Base-by-base conservation (phyloP, 2,797 vertebrate species). In the Squalus acanthias region DNA sequence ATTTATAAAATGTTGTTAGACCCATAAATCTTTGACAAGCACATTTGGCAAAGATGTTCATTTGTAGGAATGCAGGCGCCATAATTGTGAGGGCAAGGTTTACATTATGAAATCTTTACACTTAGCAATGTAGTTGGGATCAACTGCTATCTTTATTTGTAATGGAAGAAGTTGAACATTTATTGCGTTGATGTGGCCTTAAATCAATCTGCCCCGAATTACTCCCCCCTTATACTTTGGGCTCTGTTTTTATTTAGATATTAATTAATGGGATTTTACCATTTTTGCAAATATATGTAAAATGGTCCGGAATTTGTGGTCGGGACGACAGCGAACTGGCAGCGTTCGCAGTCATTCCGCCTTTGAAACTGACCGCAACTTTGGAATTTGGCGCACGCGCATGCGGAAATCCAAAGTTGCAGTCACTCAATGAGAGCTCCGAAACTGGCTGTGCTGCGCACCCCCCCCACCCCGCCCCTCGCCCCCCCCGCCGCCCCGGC, bases 111-210 rank as follows among this genome's bases (percentile, higher is more conserved):
- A 26, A 94, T 69, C 17, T 94, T 17, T 67, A 6, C 65, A 26
- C 33, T 94, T 26, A 20, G 50, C 17, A 57, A n/a, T 65, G n/a
- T 67, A 26, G 22, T 65, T n/a, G 29, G 20, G 60, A 93, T 33
- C 4, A 3, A 9, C 2, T 20, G 4, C 26, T 26, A 10, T 72
- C 15, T 50, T 72, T 53, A 95, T 9, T 50, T 95, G 46, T 20
- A 95, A 13, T 95, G 94, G 94, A 33, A 95, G 69, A 95, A 70
- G 69, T 95, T 74, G 94, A 69, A 93, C 91, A 69, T 69, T 93
- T 69, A 70, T 74, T 95, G 10, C 10, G 70, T 20, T 29, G 22
- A 74, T 24, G 20, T 85, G 20, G 22, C n/a, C 0, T 24, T 69
- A 6, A 93, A 69, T 65, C 20, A 2, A 26, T 93, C 17, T n/a